Base-by-base conservation (phyloP, 2,888 invertebrate genomes). In the Creontiades dilutus region DNA sequence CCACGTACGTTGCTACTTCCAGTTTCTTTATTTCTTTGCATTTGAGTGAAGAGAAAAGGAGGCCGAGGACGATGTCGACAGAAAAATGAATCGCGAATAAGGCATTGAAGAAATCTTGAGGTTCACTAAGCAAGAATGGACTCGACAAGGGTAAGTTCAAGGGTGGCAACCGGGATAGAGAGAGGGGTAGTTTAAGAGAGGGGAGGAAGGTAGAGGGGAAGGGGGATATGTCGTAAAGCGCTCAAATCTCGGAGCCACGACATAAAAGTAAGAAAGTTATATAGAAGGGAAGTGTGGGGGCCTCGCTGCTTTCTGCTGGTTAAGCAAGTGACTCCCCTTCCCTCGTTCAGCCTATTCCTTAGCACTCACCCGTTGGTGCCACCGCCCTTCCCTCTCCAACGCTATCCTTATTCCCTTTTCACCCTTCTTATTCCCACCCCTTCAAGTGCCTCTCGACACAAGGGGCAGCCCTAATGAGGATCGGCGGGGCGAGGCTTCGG, bases 381-480 rank as follows among this genome's bases (percentile, higher is more conserved):
- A 11, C 16, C 82, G 27, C 13, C 48, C 46, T 3, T 14, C 47
- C 19, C 80, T 13, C 46, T n/a, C 23, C 47, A 28, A 37, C 47
- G 5, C 37, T 37, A 28, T 19, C 75, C 28, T 75, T 75, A 75
- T 75, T 75, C 75, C 75, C 76, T 76, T 78, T 78, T 78, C 78
- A 46, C 82, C 52, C 47, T 47, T 52, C 82, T 82, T 82, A 82
- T 82, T 82, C 52, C 82, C 82, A 47, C 52, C 82, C 82, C 82
- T 82, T 82, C 82, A 82, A 82, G 82, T 82, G 82, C 82, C 82
- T 23, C 82, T 82, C 82, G 52, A 82, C 82, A 47, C 52, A 82
- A 82, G 82, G 82, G 80, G 82, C 46, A 9, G 81, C 82, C 23
- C 82, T 82, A 82, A 82, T 82, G 82, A 82, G 52, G 82, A 52